Evolutionary conservation across 2,113 vertebrate genomes (phyloP).

Genomic region (Hemibagrus wyckioides): DNA sequence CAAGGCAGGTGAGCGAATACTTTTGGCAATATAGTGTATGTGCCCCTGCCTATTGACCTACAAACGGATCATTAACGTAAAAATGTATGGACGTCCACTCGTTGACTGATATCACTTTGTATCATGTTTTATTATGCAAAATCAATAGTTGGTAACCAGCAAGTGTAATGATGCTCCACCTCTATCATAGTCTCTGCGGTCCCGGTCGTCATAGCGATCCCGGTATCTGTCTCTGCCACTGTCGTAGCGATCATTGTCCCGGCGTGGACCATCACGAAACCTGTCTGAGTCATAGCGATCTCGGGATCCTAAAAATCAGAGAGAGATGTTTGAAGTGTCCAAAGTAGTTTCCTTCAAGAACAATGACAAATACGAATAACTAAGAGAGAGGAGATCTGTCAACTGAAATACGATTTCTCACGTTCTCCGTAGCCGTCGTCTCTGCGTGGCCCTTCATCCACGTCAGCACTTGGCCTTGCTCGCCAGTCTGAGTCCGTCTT

Average conservation of each 20-base stretch:
- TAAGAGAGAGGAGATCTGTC: too few relatives aligned
- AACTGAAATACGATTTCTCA: too few relatives aligned
- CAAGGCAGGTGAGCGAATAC: too few relatives aligned
- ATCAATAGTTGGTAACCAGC: neutral
- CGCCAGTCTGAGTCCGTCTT: conserved; percentile 92
- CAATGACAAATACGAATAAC: neutral
- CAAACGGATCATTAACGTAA: neutral
- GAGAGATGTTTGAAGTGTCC: neutral
- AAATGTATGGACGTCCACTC: neutral
- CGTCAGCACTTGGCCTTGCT: conserved; percentile 79
- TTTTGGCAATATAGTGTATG: too few relatives aligned
- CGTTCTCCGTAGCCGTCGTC: conserved; percentile 87
- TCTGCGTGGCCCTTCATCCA: conserved; percentile 81
- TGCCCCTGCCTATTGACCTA: neutral
- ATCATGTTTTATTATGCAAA: neutral
- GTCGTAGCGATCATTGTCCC: conserved; percentile 59
- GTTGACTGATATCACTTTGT: neutral
- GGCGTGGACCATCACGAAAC: conserved; percentile 79
- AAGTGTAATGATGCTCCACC: neutral
- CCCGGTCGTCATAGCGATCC: conserved; percentile 80
- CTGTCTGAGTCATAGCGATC: conserved; percentile 86
- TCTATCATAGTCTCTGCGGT: conserved; percentile 74
- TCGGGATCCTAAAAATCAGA: conserved; percentile 77
- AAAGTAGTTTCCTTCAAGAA: neutral
- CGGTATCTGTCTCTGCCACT: conserved; percentile 59